Evolutionary conservation across 1,140 invertebrate species (phyloP).

Genomic region (Drosophila albomicans): DNA sequence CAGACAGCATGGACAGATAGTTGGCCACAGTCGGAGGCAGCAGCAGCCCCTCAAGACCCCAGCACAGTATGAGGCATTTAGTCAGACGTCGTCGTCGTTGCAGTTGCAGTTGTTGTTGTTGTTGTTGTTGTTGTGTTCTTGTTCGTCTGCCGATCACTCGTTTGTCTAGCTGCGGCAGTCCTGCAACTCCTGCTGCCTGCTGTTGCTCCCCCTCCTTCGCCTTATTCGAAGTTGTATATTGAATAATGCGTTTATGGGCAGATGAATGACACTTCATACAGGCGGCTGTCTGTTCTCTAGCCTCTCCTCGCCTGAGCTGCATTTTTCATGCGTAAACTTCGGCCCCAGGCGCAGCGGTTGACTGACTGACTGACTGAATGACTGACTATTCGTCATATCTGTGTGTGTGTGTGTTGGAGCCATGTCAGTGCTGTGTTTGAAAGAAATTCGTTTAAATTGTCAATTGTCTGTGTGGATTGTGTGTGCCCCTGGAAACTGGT

Average conservation of each 20-base stretch:
- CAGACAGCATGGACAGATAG: slow-evolving; percentile 53
- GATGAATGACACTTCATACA: slow-evolving; percentile 81
- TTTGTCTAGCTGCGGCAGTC: slow-evolving; percentile 72
- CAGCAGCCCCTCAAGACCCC: slow-evolving; percentile 59
- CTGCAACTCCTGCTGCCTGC: slow-evolving; percentile 12
- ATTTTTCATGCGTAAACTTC: slow-evolving; percentile 82
- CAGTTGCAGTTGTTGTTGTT: slow-evolving; percentile 36
- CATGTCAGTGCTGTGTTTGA: slow-evolving; percentile 76
- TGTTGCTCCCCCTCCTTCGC: too few species aligned
- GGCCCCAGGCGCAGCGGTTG: slow-evolving; percentile 38
- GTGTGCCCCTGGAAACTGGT: slow-evolving; percentile 64
- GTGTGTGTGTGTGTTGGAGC: slow-evolving; percentile 51
- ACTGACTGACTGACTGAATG: slow-evolving; percentile 18
- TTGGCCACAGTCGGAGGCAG: slow-evolving; percentile 36
- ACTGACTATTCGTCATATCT: slow-evolving; percentile 74
- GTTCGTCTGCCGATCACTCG: slow-evolving; percentile 78
- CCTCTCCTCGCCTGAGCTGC: slow-evolving; percentile 31
- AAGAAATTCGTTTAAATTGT: slow-evolving; percentile 82
- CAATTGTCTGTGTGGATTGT: slow-evolving; percentile 72
- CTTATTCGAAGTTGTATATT: slow-evolving; percentile 50
- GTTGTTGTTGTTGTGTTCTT: slow-evolving; percentile 14
- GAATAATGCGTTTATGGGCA: slow-evolving; percentile 82
- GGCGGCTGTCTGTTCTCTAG: slow-evolving; percentile 57
- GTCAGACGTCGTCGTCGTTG: slow-evolving; percentile 61
- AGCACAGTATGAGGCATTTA: slow-evolving; percentile 80